Evolutionary conservation across 2,113 vertebrate species (phyloP).

Genomic region (Alethe diademata): DNA sequence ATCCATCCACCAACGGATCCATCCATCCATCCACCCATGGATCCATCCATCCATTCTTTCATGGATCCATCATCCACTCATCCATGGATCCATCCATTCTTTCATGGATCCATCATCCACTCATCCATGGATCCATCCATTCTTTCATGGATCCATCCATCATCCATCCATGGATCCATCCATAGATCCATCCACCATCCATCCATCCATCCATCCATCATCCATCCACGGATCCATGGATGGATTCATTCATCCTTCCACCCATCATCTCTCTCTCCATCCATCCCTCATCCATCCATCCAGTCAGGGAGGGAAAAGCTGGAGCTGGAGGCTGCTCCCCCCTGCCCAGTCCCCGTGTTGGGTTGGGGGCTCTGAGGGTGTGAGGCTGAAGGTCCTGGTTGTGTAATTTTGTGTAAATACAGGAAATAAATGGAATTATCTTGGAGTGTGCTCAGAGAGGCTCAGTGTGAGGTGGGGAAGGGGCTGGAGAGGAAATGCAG

Average conservation of each 20-base stretch:
- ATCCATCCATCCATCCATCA: background rate
- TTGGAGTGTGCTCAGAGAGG: fast-evolving
- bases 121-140: background rate
- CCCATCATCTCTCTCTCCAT: no score
- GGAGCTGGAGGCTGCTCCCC: background rate
- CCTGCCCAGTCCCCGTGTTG: fast-evolving
- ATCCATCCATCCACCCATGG: background rate
- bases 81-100: no score
- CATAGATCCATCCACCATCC: no score
- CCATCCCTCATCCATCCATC: background rate
- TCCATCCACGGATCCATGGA: no score
- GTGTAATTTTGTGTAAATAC: background rate
- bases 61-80: no score
- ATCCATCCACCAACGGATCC: background rate
- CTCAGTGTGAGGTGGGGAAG: background rate
- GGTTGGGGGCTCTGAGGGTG: fast-evolving
- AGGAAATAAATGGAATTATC: slow-evolving; percentile 3
- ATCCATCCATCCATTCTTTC: background rate
- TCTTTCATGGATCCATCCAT: no score
- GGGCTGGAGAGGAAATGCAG: background rate
- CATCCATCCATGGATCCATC: background rate
- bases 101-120: background rate
- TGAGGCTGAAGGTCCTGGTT: background rate
- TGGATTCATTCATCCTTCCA: no score
- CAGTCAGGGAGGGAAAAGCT: fast-evolving